Base-by-base conservation (phyloP, 2,797 vertebrate genomes). In the Hippopotamyrus pictus region DNA sequence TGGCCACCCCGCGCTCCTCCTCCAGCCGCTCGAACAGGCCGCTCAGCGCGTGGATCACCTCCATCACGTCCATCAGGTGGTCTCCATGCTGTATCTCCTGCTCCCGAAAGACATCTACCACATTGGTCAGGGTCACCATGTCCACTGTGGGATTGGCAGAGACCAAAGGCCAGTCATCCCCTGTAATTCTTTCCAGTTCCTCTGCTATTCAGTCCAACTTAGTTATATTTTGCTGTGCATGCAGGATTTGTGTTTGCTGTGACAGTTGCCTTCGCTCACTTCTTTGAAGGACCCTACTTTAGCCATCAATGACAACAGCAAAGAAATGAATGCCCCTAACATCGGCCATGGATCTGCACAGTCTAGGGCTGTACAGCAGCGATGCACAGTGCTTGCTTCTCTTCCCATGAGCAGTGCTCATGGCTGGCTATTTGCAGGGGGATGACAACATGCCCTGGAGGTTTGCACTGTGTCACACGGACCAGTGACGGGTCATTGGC, bases 31-130 rank as follows among this genome's bases (percentile, higher is more conserved):
- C 96, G 11, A 97, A 97, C 54, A 97, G 94, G 84, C 96, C 92
- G 0, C 95, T 97, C 90, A 97, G 93, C 91, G 96, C 96, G 57
- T 96, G 96, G 92, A 97, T 96, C 86, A 97, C 94, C 91, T 97
- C 97, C 33, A 96, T 94, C 91, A 97, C 96, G 0, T 97, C 97
- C 94, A 97, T 96, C 0, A 93, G 90, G 3, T 95, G 95, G 62
- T 97, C 95, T 0, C 95, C 94, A 89, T 96, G 94, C 90, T 96
- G 96, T 88, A 97, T 92, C 85, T 95, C 93, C 0, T 96, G 95
- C 85, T 96, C 95, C 0, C 89, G 95, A 94, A 97, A 96, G 91
- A 97, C 93, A 53, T 96, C 95, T 88, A 96, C 91, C 76, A 96
- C 94, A 0, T 95, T 96, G 88, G 90, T 91, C 88, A 97, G 89